phyloP scores from a whole-genome alignment of 2,113 vertebrate genomes.

The Heterocephalus glaber region DNA sequence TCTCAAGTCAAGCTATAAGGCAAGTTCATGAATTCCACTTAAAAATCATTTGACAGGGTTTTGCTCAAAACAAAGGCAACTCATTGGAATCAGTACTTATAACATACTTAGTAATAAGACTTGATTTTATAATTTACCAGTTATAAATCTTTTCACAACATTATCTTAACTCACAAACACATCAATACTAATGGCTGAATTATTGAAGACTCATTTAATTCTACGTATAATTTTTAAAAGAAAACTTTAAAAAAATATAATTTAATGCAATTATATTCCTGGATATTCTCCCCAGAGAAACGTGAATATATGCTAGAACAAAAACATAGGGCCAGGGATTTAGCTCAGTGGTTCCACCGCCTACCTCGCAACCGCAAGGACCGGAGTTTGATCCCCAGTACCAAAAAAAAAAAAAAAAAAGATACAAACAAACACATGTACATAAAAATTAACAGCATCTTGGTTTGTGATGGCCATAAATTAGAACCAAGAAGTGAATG shows the following conservation, averaged over 20 bases:
- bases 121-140: conserved; percentile 6
- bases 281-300: background rate
- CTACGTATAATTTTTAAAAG: background rate
- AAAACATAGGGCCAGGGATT: no score
- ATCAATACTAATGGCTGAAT: background rate
- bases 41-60: background rate
- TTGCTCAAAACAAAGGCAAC: conserved; percentile 43
- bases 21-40: conserved; percentile 40
- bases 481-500: conserved; percentile 20
- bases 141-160: conserved; percentile 30
- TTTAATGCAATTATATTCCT: conserved; percentile 10
- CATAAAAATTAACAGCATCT: background rate
- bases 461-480: background rate
- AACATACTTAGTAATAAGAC: background rate
- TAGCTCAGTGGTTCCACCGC: no score
- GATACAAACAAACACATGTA: conserved; percentile 1
- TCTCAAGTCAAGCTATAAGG: conserved; percentile 15
- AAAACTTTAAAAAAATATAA: conserved; percentile 40
- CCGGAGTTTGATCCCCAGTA: no score
- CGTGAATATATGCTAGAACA: background rate
- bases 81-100: background rate
- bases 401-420: no score
- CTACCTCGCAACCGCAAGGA: no score
- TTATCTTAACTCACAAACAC: background rate
- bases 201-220: conserved; percentile 1